These are phyloP conservation scores for Sphinx pinastri DNA, from an alignment of 2,888 invertebrate genomes.

Conservation along the genomic window DNA sequence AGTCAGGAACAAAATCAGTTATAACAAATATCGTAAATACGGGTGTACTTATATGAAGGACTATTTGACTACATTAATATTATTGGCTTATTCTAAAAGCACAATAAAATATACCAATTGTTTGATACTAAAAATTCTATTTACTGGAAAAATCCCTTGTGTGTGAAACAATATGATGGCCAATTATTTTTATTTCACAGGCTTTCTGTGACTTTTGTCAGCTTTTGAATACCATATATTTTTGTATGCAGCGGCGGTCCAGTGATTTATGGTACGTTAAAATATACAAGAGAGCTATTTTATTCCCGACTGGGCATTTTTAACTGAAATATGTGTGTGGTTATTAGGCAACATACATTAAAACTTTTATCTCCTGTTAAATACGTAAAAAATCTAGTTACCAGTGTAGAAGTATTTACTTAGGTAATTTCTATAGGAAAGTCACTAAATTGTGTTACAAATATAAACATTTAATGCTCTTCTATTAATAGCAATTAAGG, in stretches of 20 bases:
- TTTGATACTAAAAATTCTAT: too few species aligned
- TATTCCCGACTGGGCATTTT: conserved; percentile 17
- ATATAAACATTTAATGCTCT: too few species aligned
- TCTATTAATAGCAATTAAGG: too few species aligned
- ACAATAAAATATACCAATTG: too few species aligned
- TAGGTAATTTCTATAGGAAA: too few species aligned
- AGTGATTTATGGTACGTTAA: conserved; percentile 19
- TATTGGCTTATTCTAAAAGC: background rate
- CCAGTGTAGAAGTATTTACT: too few species aligned
- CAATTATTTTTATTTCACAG: conserved; percentile 16
- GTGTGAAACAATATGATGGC: background rate
- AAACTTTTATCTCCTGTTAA: background rate
- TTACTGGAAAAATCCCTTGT: background rate
- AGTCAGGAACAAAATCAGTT: too few species aligned
- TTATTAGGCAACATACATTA: conserved; percentile 12
- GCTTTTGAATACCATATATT: conserved; percentile 22
- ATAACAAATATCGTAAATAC: too few species aligned
- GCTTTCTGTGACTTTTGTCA: conserved; percentile 24
- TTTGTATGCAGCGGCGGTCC: conserved; percentile 19
- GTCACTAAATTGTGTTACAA: too few species aligned
- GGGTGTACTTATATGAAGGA: background rate
- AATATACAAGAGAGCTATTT: conserved; percentile 22
- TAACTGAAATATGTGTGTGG: conserved; percentile 12
- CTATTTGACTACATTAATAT: background rate
- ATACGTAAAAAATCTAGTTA: background rate